These are phyloP conservation scores for Doris montereyensis DNA, from an alignment of 2,888 invertebrate species.

Conservation along the genomic window DNA sequence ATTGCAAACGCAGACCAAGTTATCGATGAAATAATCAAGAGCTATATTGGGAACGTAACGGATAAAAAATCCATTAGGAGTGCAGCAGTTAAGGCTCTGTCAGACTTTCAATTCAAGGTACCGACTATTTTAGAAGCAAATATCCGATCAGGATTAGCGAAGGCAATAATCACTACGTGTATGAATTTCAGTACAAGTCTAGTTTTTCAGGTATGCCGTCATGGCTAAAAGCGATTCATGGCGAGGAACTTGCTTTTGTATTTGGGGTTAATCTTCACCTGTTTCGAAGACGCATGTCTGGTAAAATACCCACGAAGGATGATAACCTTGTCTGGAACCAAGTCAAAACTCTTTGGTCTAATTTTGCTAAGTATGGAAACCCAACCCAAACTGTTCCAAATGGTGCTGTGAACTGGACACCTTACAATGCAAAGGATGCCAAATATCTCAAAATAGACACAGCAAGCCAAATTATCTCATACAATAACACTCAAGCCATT, in stretches of 20 bases:
- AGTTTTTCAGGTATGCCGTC: not conserved
- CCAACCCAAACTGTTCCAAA: not conserved
- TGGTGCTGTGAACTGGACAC: too few species aligned
- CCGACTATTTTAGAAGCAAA: too few species aligned
- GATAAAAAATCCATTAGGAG: not conserved
- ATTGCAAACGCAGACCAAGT: not conserved
- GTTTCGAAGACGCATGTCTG: not conserved
- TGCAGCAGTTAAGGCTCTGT: not conserved
- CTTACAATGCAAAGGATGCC: too few species aligned
- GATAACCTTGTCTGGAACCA: not conserved
- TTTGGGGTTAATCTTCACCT: not conserved
- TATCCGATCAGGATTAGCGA: too few species aligned
- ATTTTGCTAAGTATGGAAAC: slow-evolving; percentile 29
- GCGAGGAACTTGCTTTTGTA: slow-evolving; percentile 18
- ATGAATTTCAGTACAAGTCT: slow-evolving; percentile 1
- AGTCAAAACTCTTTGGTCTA: slow-evolving; percentile 28
- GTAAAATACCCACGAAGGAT: not conserved
- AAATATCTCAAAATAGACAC: too few species aligned
- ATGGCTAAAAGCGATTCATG: slow-evolving; percentile 1
- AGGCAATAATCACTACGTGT: slow-evolving; percentile 1
- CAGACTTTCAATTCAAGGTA: not conserved
- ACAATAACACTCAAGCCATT: too few species aligned
- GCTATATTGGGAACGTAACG: not conserved
- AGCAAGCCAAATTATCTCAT: too few species aligned
- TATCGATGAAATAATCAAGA: not conserved